phyloP scores from a whole-genome alignment of 2,113 vertebrate genomes.

The Apodemus speciosus region DNA sequence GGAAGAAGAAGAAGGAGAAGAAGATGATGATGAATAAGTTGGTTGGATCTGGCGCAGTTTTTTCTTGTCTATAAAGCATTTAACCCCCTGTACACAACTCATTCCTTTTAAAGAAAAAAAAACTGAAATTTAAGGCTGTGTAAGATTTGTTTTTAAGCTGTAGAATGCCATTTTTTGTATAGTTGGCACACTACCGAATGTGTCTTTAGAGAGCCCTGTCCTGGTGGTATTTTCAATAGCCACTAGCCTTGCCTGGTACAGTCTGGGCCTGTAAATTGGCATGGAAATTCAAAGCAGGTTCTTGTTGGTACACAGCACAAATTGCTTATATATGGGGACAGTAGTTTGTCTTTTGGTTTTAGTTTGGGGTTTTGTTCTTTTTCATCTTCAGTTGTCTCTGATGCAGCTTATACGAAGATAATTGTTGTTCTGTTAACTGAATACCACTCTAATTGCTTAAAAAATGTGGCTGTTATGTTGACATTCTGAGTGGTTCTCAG shows the following conservation, averaged over 20 bases:
- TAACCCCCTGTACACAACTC: too few relatives aligned
- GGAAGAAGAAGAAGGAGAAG: too few relatives aligned
- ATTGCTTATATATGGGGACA: constrained; percentile 82
- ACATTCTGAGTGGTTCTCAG: constrained; percentile 98
- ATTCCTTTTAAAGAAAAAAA: neutral
- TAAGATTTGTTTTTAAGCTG: constrained; percentile 95
- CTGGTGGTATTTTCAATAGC: constrained; percentile 92
- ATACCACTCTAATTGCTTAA: neutral
- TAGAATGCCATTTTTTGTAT: constrained; percentile 97
- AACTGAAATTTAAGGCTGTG: constrained; percentile 90
- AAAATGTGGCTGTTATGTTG: constrained; percentile 91
- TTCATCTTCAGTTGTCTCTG: too few relatives aligned
- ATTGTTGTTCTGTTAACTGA: too few relatives aligned
- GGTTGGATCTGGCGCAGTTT: too few relatives aligned
- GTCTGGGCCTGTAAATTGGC: constrained; percentile 88
- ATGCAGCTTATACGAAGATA: too few relatives aligned
- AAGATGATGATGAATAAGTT: too few relatives aligned
- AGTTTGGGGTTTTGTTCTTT: too few relatives aligned
- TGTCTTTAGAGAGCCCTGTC: constrained; percentile 92
- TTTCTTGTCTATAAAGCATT: too few relatives aligned
- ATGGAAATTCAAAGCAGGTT: constrained; percentile 85
- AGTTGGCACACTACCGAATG: constrained; percentile 95
- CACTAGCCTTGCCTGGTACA: constrained; percentile 93
- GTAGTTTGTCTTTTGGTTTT: too few relatives aligned
- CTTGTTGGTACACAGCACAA: constrained; percentile 93